Percentiles rank a stretch among this genome's conserved stretches.
phyloP scores from a whole-genome alignment of 1,140 invertebrate genomes.

The Metaphire vulgaris region DNA sequence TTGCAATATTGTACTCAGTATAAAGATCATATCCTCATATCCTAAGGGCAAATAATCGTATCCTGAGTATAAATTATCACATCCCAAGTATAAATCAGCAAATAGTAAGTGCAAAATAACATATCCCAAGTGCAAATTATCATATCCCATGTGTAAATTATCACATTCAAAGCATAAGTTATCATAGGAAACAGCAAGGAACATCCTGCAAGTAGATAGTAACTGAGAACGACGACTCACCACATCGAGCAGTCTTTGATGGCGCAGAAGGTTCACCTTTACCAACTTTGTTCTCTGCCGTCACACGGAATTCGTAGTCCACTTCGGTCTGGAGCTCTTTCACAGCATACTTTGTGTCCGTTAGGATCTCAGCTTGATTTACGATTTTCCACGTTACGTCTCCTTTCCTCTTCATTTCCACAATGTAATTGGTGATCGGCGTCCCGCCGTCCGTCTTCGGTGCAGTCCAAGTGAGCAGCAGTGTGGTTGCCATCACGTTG shows the following conservation, averaged over 20 bases:
- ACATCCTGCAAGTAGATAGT: too few species aligned
- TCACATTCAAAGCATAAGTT: too few species aligned
- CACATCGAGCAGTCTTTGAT: conserved; percentile 57
- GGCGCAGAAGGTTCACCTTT: conserved; percentile 66
- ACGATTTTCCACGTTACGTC: conserved; percentile 22
- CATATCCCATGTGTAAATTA: too few species aligned
- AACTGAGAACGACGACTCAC: too few species aligned
- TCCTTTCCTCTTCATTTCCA: conserved; percentile 52
- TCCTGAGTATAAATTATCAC: too few species aligned
- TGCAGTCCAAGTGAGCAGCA: conserved; percentile 74
- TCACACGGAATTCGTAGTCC: conserved; percentile 89
- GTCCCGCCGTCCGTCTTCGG: conserved; percentile 84
- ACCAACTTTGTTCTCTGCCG: conserved; percentile 85
- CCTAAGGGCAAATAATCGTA: too few species aligned
- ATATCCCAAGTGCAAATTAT: too few species aligned
- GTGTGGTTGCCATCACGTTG: background rate
- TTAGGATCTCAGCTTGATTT: conserved; percentile 50
- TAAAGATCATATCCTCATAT: too few species aligned
- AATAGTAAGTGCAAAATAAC: too few species aligned
- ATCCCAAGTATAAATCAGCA: too few species aligned
- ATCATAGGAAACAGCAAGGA: too few species aligned
- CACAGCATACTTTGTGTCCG: conserved; percentile 62
- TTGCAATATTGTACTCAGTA: too few species aligned
- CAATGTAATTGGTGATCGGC: conserved; percentile 91
- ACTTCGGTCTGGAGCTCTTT: conserved; percentile 84